Percentiles rank a stretch among this genome's conserved stretches.
Conservation (phyloP, 30 jellyfish, hydroid and myxozoan species). For the Clytia hemisphaerica region DNA sequence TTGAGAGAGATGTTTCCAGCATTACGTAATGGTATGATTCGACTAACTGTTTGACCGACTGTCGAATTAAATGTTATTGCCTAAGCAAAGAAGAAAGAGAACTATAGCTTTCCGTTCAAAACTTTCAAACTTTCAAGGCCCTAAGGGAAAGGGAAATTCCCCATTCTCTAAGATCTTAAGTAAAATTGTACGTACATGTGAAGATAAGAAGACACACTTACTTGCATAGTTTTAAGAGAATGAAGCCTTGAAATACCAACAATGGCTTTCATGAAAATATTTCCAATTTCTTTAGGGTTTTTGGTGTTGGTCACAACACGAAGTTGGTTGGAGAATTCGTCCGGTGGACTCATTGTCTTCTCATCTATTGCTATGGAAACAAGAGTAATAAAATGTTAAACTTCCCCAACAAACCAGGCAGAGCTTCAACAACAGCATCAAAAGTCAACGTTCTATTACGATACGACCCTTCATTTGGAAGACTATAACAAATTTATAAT, state of each 20-base stretch:
- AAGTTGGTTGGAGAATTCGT: slow-evolving; percentile 18
- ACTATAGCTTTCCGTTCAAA: too few species aligned
- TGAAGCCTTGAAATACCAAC: slow-evolving; percentile 74
- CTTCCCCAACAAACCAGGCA: too few species aligned
- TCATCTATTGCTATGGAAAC: too few species aligned
- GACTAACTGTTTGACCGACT: slow-evolving; percentile 55
- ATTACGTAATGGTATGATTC: slow-evolving; percentile 60
- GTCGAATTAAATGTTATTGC: slow-evolving; percentile 50
- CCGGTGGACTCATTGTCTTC: not conserved
- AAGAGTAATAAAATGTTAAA: too few species aligned
- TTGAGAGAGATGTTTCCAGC: slow-evolving; percentile 84
- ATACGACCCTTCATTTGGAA: too few species aligned
- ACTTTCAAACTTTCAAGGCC: too few species aligned
- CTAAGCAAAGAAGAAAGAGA: slow-evolving; percentile 8
- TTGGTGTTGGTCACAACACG: slow-evolving; percentile 8
- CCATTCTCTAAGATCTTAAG: too few species aligned
- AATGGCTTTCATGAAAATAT: slow-evolving; percentile 54
- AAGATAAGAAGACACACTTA: slow-evolving; percentile 5
- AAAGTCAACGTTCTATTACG: too few species aligned
- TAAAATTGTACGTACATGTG: too few species aligned
- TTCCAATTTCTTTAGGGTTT: slow-evolving; percentile 35
- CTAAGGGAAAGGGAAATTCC: too few species aligned
- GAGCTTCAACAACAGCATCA: too few species aligned
- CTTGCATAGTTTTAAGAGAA: slow-evolving; percentile 67
- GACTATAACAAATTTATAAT: too few species aligned